These are phyloP conservation scores for Actinernus sp. DNA, from an alignment of 92 coral and sea anemone species.

Conservation along the genomic window DNA sequence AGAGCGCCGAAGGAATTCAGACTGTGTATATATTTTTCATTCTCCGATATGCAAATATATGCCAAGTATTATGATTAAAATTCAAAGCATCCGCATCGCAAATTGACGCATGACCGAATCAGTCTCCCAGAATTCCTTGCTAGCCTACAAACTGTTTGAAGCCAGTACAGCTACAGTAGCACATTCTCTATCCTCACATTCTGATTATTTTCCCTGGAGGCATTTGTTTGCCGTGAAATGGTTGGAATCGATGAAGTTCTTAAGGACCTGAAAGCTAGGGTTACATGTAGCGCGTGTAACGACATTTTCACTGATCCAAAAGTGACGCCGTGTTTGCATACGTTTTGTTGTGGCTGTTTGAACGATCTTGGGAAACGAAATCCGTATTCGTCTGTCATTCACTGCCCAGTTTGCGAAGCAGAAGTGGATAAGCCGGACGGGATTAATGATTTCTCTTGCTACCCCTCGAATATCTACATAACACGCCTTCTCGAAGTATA, in stretches of 20 bases:
- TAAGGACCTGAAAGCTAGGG: conserved; percentile 19
- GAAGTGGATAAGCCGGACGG: conserved; percentile 61
- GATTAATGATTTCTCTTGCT: conserved; percentile 17
- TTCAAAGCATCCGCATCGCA: not conserved
- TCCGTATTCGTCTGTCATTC: conserved; percentile 43
- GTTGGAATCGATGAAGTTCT: not conserved
- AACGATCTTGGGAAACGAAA: conserved; percentile 60
- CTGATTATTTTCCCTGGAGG: too few species aligned
- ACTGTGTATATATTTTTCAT: not conserved
- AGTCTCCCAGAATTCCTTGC: too few species aligned
- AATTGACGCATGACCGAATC: too few species aligned
- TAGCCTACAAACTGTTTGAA: too few species aligned
- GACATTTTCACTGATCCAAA: conserved; percentile 72
- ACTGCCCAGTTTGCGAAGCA: conserved; percentile 80
- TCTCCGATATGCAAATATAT: not conserved
- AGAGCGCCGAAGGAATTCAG: not conserved
- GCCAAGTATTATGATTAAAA: not conserved
- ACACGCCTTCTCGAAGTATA: conserved; percentile 63
- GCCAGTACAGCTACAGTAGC: too few species aligned
- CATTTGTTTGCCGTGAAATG: too few species aligned
- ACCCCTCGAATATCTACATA: conserved; percentile 73
- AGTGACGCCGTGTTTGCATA: conserved; percentile 80
- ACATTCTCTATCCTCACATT: too few species aligned
- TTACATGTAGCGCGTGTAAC: conserved; percentile 68
- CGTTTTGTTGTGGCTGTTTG: conserved; percentile 71